Conservation (phyloP, 2,888 invertebrate genomes). For the Spilosoma lubricipeda region DNA sequence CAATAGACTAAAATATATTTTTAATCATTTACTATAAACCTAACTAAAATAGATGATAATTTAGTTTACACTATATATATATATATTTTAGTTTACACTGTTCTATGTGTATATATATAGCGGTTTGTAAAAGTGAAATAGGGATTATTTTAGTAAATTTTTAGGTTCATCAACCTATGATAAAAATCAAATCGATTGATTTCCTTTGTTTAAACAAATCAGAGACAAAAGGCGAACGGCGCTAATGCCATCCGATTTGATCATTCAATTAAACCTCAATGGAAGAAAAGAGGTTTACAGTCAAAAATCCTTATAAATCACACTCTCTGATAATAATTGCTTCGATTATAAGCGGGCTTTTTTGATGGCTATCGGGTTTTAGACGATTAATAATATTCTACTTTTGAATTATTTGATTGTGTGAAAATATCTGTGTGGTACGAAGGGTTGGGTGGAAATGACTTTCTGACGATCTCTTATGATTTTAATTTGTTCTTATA, state of each 20-base stretch:
- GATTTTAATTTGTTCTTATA: background rate
- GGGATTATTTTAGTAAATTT: constrained; percentile 5
- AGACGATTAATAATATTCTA: constrained; percentile 56
- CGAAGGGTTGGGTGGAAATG: constrained; percentile 31
- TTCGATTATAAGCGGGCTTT: constrained; percentile 59
- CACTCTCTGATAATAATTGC: constrained; percentile 74
- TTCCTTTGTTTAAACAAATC: constrained; percentile 71
- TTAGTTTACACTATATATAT: too few species aligned
- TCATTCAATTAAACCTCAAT: constrained; percentile 82
- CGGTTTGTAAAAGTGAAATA: too few species aligned
- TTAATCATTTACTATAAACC: too few species aligned
- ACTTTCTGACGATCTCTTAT: constrained; percentile 16
- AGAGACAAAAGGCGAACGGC: constrained; percentile 62
- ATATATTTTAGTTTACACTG: too few species aligned
- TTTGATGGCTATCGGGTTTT: constrained; percentile 59
- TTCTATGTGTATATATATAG: too few species aligned
- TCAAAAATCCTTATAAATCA: constrained; percentile 79
- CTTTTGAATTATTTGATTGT: constrained; percentile 53
- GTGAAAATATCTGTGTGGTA: constrained; percentile 41
- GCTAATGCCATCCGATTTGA: constrained; percentile 72
- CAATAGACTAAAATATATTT: too few species aligned
- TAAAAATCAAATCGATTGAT: constrained; percentile 67
- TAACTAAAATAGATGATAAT: background rate
- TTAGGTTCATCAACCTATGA: constrained; percentile 31
- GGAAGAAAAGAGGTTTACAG: constrained; percentile 81